Evolutionary conservation across 92 coral and sea anemone genomes (phyloP).

Genomic region (Anthopleura xanthogrammica): DNA sequence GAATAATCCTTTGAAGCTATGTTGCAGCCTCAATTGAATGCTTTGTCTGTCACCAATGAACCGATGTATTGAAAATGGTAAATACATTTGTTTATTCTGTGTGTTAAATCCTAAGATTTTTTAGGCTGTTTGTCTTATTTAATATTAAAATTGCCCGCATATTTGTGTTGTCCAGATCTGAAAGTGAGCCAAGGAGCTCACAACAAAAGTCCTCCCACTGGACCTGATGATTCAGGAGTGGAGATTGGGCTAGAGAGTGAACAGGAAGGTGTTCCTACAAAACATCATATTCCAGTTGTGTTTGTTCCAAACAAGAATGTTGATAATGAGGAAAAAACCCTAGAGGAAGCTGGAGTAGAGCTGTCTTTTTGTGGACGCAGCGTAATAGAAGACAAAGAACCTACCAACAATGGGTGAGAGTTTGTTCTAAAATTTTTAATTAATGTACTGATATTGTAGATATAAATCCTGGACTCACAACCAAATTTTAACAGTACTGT

Average conservation of each 20-base stretch:
- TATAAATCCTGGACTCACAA: not conserved
- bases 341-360: slow-evolving; percentile 18
- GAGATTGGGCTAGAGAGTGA: slow-evolving; percentile 89
- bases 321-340: slow-evolving; percentile 6
- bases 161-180: slow-evolving; percentile 2
- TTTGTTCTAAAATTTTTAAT: not conserved
- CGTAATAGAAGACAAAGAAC: slow-evolving; percentile 39
- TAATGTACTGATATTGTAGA: not conserved
- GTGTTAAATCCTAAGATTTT: too few relatives aligned
- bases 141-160: not conserved
- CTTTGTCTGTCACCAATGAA: too few relatives aligned
- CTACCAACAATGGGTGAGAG: slow-evolving; percentile 18
- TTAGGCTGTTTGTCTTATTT: too few relatives aligned
- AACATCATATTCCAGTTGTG: slow-evolving; percentile 28
- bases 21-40: too few relatives aligned
- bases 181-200: slow-evolving; percentile 14
- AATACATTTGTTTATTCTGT: too few relatives aligned
- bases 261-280: slow-evolving; percentile 47
- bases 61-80: too few relatives aligned
- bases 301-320: slow-evolving; percentile 32
- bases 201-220: slow-evolving; percentile 38
- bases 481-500: too few relatives aligned
- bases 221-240: slow-evolving; percentile 84
- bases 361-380: slow-evolving; percentile 53
- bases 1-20: too few relatives aligned